Evolutionary conservation across 2,797 vertebrate genomes (phyloP), one percentile per base, ranked within the genome.

Genomic region (Sebastes taczanowskii): DNA sequence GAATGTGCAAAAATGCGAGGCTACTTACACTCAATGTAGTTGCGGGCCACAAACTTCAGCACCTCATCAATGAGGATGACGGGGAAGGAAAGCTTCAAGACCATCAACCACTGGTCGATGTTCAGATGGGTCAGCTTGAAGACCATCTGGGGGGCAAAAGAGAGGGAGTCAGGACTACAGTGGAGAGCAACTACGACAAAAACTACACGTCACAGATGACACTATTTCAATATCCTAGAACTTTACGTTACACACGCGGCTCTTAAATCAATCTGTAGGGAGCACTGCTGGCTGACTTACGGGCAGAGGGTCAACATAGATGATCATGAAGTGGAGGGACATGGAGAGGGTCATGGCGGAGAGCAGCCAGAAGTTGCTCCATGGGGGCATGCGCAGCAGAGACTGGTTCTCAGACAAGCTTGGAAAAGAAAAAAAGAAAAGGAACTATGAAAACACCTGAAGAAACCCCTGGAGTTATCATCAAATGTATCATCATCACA

Each of bases 401-500:
- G 98, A 99, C 95, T 99, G 98, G 92, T 99, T 99, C 96, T 99
- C 98, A 87, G 98, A 99, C 92, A 99, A 96, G 95, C 97, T 98
- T 87, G 14, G 69, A 34, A 42, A 77, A 66, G 29, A n/a, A 49
- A 42, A 23, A 65, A 35, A 49, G 25, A 30, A 27, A 38, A 55
- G 4, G 3, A 63, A 23, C 23, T 7, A 49, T 32, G 34, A 35
- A 2, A 49, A 27, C 56, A 27, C 30, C 25, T 56, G 14, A 55
- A 29, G 30, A 74, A 49, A 52, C 11, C 16, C 22, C 9, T 20
- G 7, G 46, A 53, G 38, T 35, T 49, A 30, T 27, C 20, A 53
- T 60, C 2, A 16, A 52, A 18, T 38, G 1, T 25, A 5, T 30
- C 20, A 16, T 42, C 11, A 14, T 46, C 34, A 22, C 30, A 20